Evolutionary conservation across 2,113 vertebrate genomes (phyloP), one percentile per base, ranked within the genome.

Genomic region (Alligator sinensis): DNA sequence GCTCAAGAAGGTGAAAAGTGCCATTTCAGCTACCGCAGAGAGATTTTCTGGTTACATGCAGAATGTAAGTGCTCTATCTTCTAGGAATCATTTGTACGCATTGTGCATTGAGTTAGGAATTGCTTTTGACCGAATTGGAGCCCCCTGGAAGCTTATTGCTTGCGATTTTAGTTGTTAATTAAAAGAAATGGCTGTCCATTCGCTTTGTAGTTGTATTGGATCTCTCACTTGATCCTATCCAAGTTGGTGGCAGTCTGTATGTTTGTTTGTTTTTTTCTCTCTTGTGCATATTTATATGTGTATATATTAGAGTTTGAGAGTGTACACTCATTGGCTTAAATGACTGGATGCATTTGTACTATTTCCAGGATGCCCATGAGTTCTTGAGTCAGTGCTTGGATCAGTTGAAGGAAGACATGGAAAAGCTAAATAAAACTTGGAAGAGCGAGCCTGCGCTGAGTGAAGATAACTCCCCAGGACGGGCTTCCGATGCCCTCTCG

Each of bases 1-100:
- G 47, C 97, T 99, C 89, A 99, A 99, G 92, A 99, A 98, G 95
- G 99, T 99, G 86, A 99, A 99, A 98, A 99, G 98, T 95, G 99
- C 99, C 34, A 99, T 99, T 97, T 99, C 99, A 58, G 98, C 99
- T 88, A 99, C 99, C 9, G 99, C 99, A 22, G 99, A 99, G 97
- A 98, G 99, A 54, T 99, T 99, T 97, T 99, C 99, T 93, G 99
- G 99, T 74, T 99, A 99, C 96, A 98, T 99, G 98, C 99, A 99
- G 96, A 99, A 99, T 25, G 99, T 99, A 97, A 99, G 99, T 97
- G 88, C 34, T 82, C 3, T 64, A 4, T 66, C 72, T 38, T 77
- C 62, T 84, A 87, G 66, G 87, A 91, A 60, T 18, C 54, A 77
- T 25, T 38, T 59, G 6, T 0, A 1, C 74, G 6, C 55, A 27